A percentile compares a stretch with the other conserved stretches of the same genome.
These are phyloP conservation scores for Trimorus sp. DNA, from an alignment of 2,888 invertebrate genomes.

Conservation along the genomic window DNA sequence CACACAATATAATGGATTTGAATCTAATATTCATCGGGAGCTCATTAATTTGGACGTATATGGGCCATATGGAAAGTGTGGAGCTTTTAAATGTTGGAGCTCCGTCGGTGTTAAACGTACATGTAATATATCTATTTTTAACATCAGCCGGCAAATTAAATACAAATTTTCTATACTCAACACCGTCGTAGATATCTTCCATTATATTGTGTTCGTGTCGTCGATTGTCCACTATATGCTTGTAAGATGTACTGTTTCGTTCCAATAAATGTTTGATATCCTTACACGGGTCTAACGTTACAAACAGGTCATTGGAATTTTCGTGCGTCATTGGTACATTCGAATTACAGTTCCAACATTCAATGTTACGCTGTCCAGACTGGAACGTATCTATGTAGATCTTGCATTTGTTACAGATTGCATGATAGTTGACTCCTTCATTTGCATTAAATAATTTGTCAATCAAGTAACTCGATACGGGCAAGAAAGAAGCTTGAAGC, in stretches of 20 bases:
- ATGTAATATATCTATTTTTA: conserved; percentile 9
- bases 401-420: conserved; percentile 3
- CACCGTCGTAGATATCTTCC: conserved; percentile 6
- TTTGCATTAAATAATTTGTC: conserved; percentile 13
- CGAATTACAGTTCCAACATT: conserved; percentile 8
- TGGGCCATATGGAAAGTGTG: conserved; percentile 6
- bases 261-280: conserved; percentile 4
- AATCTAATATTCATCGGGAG: neutral
- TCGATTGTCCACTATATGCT: neutral
- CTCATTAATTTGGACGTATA: conserved; percentile 12
- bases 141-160: neutral
- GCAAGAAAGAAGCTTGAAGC: neutral
- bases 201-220: neutral
- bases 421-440: neutral
- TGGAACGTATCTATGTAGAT: conserved; percentile 2
- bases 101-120: conserved; percentile 8
- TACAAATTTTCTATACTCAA: conserved; percentile 6
- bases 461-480: neutral
- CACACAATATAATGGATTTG: neutral
- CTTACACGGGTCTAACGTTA: neutral
- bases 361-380: neutral
- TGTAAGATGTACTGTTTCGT: conserved; percentile 1
- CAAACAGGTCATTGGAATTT: neutral
- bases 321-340: neutral
- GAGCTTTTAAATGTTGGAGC: conserved; percentile 17